Evolutionary conservation across 2,888 invertebrate genomes (phyloP).

Genomic region (Aethes cnicana): DNA sequence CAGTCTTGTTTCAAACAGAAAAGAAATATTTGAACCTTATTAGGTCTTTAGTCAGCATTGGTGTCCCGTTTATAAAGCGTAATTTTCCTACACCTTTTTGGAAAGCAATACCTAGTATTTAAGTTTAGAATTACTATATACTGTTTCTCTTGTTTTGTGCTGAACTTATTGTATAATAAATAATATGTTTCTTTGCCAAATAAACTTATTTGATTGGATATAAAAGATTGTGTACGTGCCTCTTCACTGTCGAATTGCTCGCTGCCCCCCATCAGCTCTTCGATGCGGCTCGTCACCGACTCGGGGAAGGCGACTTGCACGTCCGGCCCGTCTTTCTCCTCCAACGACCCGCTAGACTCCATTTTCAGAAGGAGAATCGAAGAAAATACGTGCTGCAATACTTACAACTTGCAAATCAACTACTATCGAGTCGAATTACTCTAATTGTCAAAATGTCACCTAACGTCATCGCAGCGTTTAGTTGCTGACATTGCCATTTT

Average conservation of each 20-base stretch:
- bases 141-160: too few relatives aligned
- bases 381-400: conserved; percentile 27
- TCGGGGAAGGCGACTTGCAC: conserved; percentile 87
- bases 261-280: conserved; percentile 94
- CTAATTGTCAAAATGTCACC: conserved; percentile 5
- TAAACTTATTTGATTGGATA: neutral
- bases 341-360: conserved; percentile 64
- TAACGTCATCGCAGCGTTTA: neutral
- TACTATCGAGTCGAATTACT: neutral
- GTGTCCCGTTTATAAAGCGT: too few relatives aligned
- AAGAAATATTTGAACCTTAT: too few relatives aligned
- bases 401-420: conserved; percentile 25
- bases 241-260: conserved; percentile 92
- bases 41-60: too few relatives aligned
- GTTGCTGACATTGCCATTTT: too few relatives aligned
- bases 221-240: conserved; percentile 44
- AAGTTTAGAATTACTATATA: too few relatives aligned
- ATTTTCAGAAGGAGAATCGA: conserved; percentile 41
- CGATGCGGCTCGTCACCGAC: conserved; percentile 94
- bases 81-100: too few relatives aligned
- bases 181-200: too few relatives aligned
- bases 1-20: too few relatives aligned
- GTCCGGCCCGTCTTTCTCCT: conserved; percentile 73
- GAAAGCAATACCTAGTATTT: too few relatives aligned
- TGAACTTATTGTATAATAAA: too few relatives aligned